phyloP scores from a whole-genome alignment of 2,113 vertebrate genomes.

The Poecile atricapillus region DNA sequence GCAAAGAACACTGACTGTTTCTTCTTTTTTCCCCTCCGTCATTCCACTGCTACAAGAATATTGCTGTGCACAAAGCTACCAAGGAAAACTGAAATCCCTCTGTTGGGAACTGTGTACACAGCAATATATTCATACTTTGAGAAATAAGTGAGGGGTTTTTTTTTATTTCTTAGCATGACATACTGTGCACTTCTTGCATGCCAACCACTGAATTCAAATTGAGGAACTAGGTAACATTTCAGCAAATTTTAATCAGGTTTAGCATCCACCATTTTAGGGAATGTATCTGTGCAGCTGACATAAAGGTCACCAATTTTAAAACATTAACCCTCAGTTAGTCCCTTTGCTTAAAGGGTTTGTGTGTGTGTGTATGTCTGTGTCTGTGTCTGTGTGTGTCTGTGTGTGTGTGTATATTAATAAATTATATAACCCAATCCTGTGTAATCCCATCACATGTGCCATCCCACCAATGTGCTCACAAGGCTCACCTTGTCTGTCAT shows the following conservation, averaged over 20 bases:
- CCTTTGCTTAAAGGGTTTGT: not conserved
- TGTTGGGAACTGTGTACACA: constrained; percentile 44
- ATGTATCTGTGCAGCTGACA: not conserved
- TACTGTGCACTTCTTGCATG: not conserved
- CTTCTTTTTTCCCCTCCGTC: constrained; percentile 48
- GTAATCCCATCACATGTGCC: fast-evolving
- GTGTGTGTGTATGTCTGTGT: fast-evolving
- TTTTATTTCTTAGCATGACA: not conserved
- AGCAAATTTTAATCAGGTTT: constrained; percentile 17
- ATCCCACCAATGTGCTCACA: not conserved
- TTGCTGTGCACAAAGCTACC: constrained; percentile 57
- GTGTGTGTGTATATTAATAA: fast-evolving
- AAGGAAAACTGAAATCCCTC: constrained; percentile 66
- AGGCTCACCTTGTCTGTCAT: not conserved
- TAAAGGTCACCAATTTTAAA: constrained; percentile 32
- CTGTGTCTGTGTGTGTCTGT: fast-evolving
- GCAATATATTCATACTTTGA: constrained; percentile 27
- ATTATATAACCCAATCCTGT: not conserved
- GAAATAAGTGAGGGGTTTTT: not conserved
- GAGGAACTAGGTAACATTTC: constrained; percentile 14
- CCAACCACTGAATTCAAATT: not conserved
- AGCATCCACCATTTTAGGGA: not conserved
- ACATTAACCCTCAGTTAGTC: not conserved
- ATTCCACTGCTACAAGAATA: constrained; percentile 23
- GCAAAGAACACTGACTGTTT: constrained; percentile 66